These are phyloP conservation scores for Apamea monoglypha DNA, from an alignment of 2,888 invertebrate species.

Conservation along the genomic window DNA sequence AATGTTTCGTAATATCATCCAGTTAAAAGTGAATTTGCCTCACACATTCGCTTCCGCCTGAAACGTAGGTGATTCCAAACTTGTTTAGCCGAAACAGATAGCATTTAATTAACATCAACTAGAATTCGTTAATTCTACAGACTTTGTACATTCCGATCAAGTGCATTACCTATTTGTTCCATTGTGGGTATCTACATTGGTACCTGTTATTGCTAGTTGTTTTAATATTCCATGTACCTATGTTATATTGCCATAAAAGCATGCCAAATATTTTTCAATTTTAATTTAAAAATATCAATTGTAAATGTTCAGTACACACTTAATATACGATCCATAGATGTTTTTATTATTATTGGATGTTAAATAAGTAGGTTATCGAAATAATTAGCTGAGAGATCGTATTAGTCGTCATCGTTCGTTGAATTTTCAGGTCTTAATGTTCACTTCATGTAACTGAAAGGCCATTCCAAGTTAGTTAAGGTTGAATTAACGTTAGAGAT, in stretches of 20 bases:
- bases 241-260: background rate
- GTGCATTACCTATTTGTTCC: constrained; percentile 12
- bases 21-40: constrained; percentile 72
- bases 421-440: constrained; percentile 2
- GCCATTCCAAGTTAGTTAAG: background rate
- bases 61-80: constrained; percentile 80
- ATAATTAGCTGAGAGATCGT: background rate
- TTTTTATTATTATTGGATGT: background rate
- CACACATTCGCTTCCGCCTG: constrained; percentile 70
- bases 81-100: constrained; percentile 84
- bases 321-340: background rate
- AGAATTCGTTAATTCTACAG: constrained; percentile 72
- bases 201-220: background rate
- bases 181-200: background rate
- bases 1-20: constrained; percentile 69
- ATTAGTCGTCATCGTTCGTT: background rate
- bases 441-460: constrained; percentile 9
- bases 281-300: background rate
- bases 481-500: background rate
- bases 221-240: background rate
- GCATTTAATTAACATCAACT: constrained; percentile 80
- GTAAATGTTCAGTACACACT: background rate
- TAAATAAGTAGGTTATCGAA: background rate
- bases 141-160: constrained; percentile 31
- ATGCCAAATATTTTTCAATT: background rate